Conservation (phyloP, 2,888 invertebrate species). For the Teleiodes luculella region DNA sequence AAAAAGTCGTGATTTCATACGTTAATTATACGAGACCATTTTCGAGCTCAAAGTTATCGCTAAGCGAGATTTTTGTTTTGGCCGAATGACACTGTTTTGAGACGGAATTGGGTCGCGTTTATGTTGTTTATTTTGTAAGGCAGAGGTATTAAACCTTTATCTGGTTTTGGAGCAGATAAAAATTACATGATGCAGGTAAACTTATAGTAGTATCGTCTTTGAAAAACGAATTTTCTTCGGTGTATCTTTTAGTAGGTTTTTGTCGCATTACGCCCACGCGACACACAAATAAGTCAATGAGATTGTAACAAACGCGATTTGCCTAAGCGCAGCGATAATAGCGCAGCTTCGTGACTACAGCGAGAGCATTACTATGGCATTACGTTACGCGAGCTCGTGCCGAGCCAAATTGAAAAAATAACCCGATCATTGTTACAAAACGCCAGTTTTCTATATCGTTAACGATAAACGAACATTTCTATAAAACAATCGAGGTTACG, state of each 20-base stretch:
- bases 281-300: conserved; percentile 23
- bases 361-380: conserved; percentile 43
- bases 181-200: too few relatives aligned
- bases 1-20: conserved; percentile 5
- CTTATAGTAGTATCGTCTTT: too few relatives aligned
- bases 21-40: background rate
- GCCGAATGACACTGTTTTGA: background rate
- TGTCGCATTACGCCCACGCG: conserved; percentile 28
- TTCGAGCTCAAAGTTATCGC: background rate
- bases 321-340: conserved; percentile 26
- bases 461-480: conserved; percentile 47
- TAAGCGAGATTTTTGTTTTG: background rate
- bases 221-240: too few relatives aligned
- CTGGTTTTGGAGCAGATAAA: too few relatives aligned
- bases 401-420: conserved; percentile 51
- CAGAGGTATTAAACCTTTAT: too few relatives aligned
- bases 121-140: too few relatives aligned
- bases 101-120: background rate
- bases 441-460: conserved; percentile 43
- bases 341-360: conserved; percentile 42
- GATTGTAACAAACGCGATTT: conserved; percentile 30
- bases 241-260: conserved; percentile 26
- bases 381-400: conserved; percentile 51
- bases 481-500: conserved; percentile 30
- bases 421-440: conserved; percentile 53